A percentile compares a stretch with the other conserved stretches of the same genome.
These are phyloP conservation scores for Heterodera carotae DNA, from an alignment of 1,140 invertebrate genomes.

Conservation along the genomic window DNA sequence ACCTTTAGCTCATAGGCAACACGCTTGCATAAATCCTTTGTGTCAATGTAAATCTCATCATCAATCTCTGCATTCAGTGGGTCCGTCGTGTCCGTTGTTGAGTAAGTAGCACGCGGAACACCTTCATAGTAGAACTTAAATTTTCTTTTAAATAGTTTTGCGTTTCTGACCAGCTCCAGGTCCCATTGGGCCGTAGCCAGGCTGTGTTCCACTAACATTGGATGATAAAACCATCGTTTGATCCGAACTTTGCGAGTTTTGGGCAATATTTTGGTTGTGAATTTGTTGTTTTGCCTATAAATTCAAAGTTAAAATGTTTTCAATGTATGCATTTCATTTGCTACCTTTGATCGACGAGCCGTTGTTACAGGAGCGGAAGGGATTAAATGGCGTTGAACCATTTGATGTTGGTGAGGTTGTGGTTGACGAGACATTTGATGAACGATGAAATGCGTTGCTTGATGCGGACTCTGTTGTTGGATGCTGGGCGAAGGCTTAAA, in stretches of 20 bases:
- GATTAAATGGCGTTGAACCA: background rate
- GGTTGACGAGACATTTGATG: conserved; percentile 40
- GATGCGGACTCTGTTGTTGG: conserved; percentile 28
- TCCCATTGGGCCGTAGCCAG: conserved; percentile 32
- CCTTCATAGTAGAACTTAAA: conserved; percentile 38
- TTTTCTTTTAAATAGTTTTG: background rate
- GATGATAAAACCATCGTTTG: background rate
- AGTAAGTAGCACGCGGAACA: conserved; percentile 50
- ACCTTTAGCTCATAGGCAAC: conserved; percentile 64
- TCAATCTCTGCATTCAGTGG: conserved; percentile 64
- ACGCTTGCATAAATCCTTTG: conserved; percentile 64
- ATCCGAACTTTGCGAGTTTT: background rate
- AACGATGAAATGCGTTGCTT: conserved; percentile 34
- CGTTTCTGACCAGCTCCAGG: conserved; percentile 29
- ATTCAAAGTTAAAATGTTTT: background rate
- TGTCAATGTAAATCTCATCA: conserved; percentile 65
- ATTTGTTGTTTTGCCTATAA: conserved; percentile 19
- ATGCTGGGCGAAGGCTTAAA: conserved; percentile 30
- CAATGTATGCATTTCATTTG: conserved; percentile 12
- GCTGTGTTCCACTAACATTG: background rate
- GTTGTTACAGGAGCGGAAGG: background rate
- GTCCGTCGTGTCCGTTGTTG: conserved; percentile 56
- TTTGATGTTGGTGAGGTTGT: conserved; percentile 26
- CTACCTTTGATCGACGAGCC: conserved; percentile 3
- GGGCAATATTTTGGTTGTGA: conserved; percentile 5